Base-by-base conservation (phyloP, 2,113 vertebrate genomes). In the Pseudopipra pipra region DNA sequence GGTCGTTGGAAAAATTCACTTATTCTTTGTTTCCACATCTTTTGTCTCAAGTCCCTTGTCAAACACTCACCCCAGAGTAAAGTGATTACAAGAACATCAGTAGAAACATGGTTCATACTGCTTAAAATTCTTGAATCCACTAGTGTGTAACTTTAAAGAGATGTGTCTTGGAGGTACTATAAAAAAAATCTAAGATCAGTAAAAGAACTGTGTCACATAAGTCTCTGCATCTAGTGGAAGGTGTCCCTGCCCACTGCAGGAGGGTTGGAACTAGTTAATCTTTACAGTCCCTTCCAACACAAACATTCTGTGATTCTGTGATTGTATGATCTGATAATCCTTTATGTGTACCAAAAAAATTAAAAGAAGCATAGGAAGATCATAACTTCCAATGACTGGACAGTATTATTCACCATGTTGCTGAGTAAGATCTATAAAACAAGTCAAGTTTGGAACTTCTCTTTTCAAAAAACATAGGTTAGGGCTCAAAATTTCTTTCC, bases 301-400 rank as follows among this genome's bases (percentile, higher is more conserved):
- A 83, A 76, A 55, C 6, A 22, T 22, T 52, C 27, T 33, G 37
- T 44, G 49, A 37, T 52, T 59, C 28, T 43, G 19, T 59, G 17
- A 44, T 24, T 66, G 27, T 52, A 13, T 61, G 56, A 62, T 31
- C 8, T 55, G 15, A 31, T 35, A 81, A 67, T 54, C 3, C 11
- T 43, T 49, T 14, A 17, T 21, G 8, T 21, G 12, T 37, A 56
- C 1, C 3, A 28, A 27, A 46, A 47, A 30, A 82, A n/a, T n/a
- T n/a, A 30, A 5, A 14, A 33, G 24, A 25, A 1, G 2, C 6
- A 3, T n/a, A 28, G 55, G 37, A 49, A 61, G 3, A 9, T 39
- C 1, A 19, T 35, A 63, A 52, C 33, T 80, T 92, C 65, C 33
- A 82, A 47, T 37, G 17, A 52, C 46, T 89, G 30, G 18, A 43